A percentile compares a stretch with the other conserved stretches of the same genome.
phyloP scores from a whole-genome alignment of 2,797 vertebrate species.

The Lateolabrax maculatus region DNA sequence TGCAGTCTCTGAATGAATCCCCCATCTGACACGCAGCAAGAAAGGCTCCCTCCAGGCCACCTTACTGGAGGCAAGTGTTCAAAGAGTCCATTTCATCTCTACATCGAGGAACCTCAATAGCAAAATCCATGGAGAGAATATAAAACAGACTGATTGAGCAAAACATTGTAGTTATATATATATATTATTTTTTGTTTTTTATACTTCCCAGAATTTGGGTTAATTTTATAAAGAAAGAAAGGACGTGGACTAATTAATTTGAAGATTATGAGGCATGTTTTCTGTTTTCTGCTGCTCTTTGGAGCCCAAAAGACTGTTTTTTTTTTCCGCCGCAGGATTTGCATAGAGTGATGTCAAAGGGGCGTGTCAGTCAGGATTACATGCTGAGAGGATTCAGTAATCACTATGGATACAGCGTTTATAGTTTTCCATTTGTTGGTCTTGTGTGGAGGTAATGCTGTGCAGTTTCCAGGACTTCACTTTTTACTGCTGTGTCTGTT shows the following conservation, averaged over 20 bases:
- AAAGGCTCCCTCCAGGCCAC: slow-evolving; percentile 48
- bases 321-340: slow-evolving; percentile 44
- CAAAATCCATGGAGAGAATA: slow-evolving; percentile 46
- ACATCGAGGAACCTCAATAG: slow-evolving; percentile 26
- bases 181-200: not conserved
- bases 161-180: slow-evolving; percentile 10
- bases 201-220: not conserved
- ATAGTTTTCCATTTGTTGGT: slow-evolving; percentile 56
- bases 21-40: slow-evolving; percentile 53
- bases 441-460: slow-evolving; percentile 36
- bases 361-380: slow-evolving; percentile 74
- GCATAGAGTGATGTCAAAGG: slow-evolving; percentile 68
- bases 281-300: slow-evolving; percentile 3
- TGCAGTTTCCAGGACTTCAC: slow-evolving; percentile 40
- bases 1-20: slow-evolving; percentile 62
- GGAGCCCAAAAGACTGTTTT: slow-evolving; percentile 3
- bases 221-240: not conserved
- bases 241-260: not conserved
- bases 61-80: slow-evolving; percentile 53
- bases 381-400: slow-evolving; percentile 49
- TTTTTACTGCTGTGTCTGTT: slow-evolving; percentile 30
- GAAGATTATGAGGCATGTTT: not conserved
- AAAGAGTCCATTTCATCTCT: slow-evolving; percentile 65
- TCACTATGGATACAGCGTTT: slow-evolving; percentile 75
- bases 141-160: slow-evolving; percentile 44